Conservation (phyloP, 2,888 invertebrate species). For the Mesorhabditis belari region DNA sequence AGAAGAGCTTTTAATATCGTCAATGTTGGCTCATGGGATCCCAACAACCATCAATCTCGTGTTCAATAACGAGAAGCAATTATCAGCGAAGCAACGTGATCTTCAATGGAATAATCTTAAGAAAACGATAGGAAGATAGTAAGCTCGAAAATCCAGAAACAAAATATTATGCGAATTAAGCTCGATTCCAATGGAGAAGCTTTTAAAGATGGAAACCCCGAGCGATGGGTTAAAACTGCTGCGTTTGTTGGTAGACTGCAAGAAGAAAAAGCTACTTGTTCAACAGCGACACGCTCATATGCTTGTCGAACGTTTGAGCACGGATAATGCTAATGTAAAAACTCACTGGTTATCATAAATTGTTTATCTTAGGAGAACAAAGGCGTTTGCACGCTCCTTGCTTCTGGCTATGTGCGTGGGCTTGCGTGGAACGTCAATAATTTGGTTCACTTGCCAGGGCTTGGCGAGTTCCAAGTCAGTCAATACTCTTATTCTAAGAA, state of each 20-base stretch:
- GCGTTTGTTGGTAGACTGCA: conserved; percentile 73
- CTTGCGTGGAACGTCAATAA: conserved; percentile 76
- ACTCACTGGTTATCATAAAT: background rate
- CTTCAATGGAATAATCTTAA: background rate
- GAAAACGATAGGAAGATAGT: conserved; percentile 3
- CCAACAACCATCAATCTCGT: background rate
- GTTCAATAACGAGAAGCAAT: background rate
- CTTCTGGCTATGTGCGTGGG: conserved; percentile 81
- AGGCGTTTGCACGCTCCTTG: conserved; percentile 56
- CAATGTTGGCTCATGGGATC: conserved; percentile 38
- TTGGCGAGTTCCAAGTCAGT: conserved; percentile 85
- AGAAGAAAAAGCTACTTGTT: conserved; percentile 68
- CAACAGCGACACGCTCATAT: conserved; percentile 77
- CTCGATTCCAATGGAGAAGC: conserved; percentile 70
- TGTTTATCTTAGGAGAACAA: conserved; percentile 8
- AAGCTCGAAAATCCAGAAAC: background rate
- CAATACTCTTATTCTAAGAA: conserved; percentile 63
- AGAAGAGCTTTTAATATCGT: conserved; percentile 35
- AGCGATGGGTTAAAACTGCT: conserved; percentile 66
- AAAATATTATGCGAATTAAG: conserved; percentile 3
- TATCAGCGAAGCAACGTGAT: background rate
- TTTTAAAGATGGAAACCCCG: conserved; percentile 69
- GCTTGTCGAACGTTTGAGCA: conserved; percentile 73
- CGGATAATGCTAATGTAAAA: conserved; percentile 49
- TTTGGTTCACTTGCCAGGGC: conserved; percentile 80